Evolutionary conservation across 2,888 invertebrate genomes (phyloP).

Genomic region (Schizaphis graminum): DNA sequence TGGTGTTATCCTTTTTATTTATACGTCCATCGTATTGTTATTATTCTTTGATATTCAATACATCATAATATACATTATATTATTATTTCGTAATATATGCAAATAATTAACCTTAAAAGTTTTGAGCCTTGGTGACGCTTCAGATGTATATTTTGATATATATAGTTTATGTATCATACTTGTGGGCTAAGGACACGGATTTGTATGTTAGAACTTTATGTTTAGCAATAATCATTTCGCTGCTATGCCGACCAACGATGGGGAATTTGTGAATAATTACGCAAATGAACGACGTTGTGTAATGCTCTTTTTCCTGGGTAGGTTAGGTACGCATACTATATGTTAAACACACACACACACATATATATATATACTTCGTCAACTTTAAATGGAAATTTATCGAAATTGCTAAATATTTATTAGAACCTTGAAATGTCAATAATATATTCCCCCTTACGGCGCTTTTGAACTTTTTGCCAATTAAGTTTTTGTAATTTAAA

Average conservation of each 20-base stretch:
- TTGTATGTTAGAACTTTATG: not conserved
- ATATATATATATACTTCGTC: not conserved
- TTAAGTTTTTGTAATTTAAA: slow-evolving; percentile 16
- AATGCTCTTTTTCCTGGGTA: not conserved
- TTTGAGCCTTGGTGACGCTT: not conserved
- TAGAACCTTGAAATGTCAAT: not conserved
- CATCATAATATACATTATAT: not conserved
- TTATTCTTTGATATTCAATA: not conserved
- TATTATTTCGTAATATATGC: not conserved
- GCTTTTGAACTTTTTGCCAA: not conserved
- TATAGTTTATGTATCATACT: not conserved
- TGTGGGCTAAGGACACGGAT: not conserved
- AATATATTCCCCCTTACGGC: not conserved
- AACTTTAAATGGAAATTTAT: slow-evolving; percentile 6
- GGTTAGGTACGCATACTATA: not conserved
- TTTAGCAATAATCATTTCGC: not conserved
- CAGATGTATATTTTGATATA: not conserved
- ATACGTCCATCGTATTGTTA: not conserved
- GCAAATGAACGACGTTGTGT: not conserved
- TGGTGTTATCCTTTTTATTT: not conserved
- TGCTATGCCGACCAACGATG: not conserved
- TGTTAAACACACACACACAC: too few relatives aligned
- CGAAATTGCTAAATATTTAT: slow-evolving; percentile 28
- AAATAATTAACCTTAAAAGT: not conserved
- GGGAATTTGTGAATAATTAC: not conserved